Evolutionary conservation across 2,888 invertebrate species (phyloP), one percentile per base, ranked within the genome.

Genomic region (Dorcus hopei): DNA sequence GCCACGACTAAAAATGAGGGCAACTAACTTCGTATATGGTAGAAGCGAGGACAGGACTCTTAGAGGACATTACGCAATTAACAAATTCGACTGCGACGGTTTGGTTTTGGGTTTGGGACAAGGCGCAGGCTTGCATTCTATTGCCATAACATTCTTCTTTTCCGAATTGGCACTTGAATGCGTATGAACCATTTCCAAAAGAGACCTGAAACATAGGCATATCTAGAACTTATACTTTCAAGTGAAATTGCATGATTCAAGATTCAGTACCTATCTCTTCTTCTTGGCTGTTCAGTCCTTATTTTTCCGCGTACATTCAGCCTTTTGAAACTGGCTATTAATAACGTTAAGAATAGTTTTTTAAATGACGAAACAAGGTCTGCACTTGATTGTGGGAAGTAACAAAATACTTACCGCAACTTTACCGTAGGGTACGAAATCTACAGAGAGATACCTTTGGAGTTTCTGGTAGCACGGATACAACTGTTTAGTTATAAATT

Each of bases 401-500:
- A 7, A 33, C 6, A 49, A 11, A 50, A 26, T 54, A 72, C 78
- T 76, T 71, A 83, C 83, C 59, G 65, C 67, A 1, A 82, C 80
- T 68, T 82, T 82, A 60, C 83, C 83, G 62, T 79, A 84, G 1
- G 83, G 83, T 8, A 83, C 67, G 11, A 81, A 76, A 38, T 75
- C 77, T 1, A 68, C 40, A 5, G 49, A 33, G 11, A 69, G 52
- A 9, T 52, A 52, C 3, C 60, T 54, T 3, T 56, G 57, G 11
- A 66, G 52, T 19, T 47, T 33, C 5, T 58, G 47, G 54, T 64
- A 62, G 47, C 50, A 52, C 49, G 89, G 89, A 61, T 85, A 85
- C 52, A 90, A 78, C 74, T 90, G 89, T 33, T 82, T 72, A 1
- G 83, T 86, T 70, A 90, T 85, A 77, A 90, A 89, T 61, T 80